Percentiles rank a stretch among this genome's conserved stretches.
phyloP scores from a whole-genome alignment of 2,113 vertebrate species.

The Galeopterus variegatus region DNA sequence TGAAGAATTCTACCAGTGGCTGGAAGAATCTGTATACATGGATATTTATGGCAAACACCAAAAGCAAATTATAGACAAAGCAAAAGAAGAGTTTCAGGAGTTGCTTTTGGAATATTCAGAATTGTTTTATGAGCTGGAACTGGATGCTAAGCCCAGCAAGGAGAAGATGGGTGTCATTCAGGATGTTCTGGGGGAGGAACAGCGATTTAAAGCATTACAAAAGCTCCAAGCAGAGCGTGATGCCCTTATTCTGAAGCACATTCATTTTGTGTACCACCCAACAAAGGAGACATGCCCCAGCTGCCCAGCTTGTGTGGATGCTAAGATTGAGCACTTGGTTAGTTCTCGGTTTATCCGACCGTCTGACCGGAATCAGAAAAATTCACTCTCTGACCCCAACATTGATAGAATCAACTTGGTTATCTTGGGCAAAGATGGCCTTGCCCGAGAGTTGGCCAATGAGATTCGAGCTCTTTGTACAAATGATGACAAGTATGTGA shows the following conservation, averaged over 20 bases:
- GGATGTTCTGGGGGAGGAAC: constrained; percentile 96
- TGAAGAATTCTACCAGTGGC: constrained; percentile 97
- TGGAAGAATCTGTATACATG: constrained; percentile 95
- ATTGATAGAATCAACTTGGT: constrained; percentile 96
- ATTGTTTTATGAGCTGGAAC: constrained; percentile 97
- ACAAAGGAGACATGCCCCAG: constrained; percentile 98
- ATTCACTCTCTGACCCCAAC: constrained; percentile 87
- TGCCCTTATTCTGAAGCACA: constrained; percentile 98
- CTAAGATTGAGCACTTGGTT: constrained; percentile 95
- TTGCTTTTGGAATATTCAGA: constrained; percentile 98
- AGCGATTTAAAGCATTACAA: constrained; percentile 96
- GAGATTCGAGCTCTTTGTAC: constrained; percentile 97
- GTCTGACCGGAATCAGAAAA: constrained; percentile 92
- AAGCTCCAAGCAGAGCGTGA: constrained; percentile 98
- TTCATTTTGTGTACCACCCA: constrained; percentile 99
- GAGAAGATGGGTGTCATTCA: constrained; percentile 99
- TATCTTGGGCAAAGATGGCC: constrained; percentile 96
- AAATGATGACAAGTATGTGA: constrained; percentile 95
- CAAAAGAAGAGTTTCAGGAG: constrained; percentile 99
- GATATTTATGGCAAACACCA: constrained; percentile 98
- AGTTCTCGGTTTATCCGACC: constrained; percentile 91
- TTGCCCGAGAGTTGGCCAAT: constrained; percentile 97
- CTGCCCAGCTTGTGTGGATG: constrained; percentile 94
- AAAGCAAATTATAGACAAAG: constrained; percentile 96
- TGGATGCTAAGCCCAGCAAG: constrained; percentile 99